These are phyloP conservation scores for Tilapia sparmanii DNA, from an alignment of 2,113 vertebrate genomes.

Conservation along the genomic window DNA sequence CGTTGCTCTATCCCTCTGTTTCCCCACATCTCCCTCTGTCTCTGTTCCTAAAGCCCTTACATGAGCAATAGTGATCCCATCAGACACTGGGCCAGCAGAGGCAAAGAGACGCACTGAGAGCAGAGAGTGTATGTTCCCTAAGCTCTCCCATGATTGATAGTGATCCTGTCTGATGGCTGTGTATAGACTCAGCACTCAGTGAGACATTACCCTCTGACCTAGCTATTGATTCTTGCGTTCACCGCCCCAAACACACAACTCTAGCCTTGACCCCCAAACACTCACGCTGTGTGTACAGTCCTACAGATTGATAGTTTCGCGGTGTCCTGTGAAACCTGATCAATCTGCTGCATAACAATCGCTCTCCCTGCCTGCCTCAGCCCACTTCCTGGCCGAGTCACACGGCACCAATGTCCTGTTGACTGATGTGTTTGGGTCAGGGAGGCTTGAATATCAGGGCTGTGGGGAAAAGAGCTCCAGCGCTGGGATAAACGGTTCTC, in stretches of 20 bases:
- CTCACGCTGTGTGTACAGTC: not conserved
- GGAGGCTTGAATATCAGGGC: constrained; percentile 47
- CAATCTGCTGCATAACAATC: constrained; percentile 55
- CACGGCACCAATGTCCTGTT: constrained; percentile 41
- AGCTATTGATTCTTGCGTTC: constrained; percentile 57
- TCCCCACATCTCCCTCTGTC: constrained; percentile 4
- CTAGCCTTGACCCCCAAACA: constrained; percentile 36
- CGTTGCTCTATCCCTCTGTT: constrained; percentile 9
- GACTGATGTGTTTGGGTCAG: constrained; percentile 61
- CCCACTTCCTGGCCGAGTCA: constrained; percentile 55
- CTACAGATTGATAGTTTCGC: constrained; percentile 42
- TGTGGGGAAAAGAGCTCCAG: constrained; percentile 17
- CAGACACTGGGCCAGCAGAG: constrained; percentile 18
- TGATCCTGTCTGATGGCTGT: constrained; percentile 62
- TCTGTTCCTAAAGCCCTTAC: constrained; percentile 55
- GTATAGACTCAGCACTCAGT: constrained; percentile 70
- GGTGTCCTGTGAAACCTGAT: constrained; percentile 51
- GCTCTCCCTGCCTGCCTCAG: constrained; percentile 11
- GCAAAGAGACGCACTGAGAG: not conserved
- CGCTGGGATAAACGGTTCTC: constrained; percentile 6
- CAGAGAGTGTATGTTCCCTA: constrained; percentile 43
- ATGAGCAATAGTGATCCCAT: constrained; percentile 49
- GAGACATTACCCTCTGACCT: constrained; percentile 70
- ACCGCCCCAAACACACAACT: constrained; percentile 53
- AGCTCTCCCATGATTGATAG: constrained; percentile 63